These are phyloP conservation scores for Gymnoscelis rufifasciata DNA, from an alignment of 2,888 invertebrate genomes.

Conservation along the genomic window DNA sequence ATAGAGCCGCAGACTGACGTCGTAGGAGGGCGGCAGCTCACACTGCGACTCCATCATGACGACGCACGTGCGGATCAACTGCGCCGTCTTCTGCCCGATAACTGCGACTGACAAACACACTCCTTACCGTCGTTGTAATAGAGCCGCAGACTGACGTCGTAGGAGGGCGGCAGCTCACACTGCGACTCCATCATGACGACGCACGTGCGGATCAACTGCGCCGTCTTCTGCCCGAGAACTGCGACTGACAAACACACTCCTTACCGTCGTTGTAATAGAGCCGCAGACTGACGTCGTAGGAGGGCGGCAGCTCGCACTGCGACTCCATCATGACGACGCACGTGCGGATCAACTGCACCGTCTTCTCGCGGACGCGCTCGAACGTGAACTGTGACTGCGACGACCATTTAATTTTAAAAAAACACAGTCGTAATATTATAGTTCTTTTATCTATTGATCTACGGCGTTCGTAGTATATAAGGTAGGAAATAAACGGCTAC, in stretches of 20 bases:
- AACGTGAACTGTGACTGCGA: conserved; percentile 35
- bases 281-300: conserved; percentile 50
- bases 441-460: no score
- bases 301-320: conserved; percentile 34
- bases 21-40: conserved; percentile 33
- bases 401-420: no score
- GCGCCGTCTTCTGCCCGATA: no score
- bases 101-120: no score
- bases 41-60: no score
- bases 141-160: conserved; percentile 52
- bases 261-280: conserved; percentile 64
- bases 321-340: conserved; percentile 46
- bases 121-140: conserved; percentile 60
- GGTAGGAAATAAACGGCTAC: no score
- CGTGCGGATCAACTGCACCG: conserved; percentile 43
- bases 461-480: no score
- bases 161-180: conserved; percentile 35
- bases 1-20: conserved; percentile 57
- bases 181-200: conserved; percentile 44
- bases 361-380: conserved; percentile 47
- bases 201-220: conserved; percentile 44
- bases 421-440: no score
- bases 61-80: no score
- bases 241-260: no score
- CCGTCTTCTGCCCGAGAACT: conserved; percentile 40